Evolutionary conservation across 2,113 vertebrate species (phyloP), one percentile per base, ranked within the genome.

Genomic region (Ceuthmochares aereus): DNA sequence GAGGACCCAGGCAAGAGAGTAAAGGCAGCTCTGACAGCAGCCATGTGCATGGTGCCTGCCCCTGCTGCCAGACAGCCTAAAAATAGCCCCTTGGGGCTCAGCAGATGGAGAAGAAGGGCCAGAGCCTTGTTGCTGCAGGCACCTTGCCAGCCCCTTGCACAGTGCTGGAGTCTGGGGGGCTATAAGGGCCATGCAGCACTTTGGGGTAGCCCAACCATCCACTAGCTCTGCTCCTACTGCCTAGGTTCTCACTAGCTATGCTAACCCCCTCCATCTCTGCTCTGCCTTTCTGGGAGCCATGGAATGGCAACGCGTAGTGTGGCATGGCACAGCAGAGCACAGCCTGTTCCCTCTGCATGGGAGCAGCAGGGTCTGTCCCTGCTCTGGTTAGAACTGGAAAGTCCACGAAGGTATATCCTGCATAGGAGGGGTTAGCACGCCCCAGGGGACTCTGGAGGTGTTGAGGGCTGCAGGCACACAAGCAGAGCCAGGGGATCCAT

Each of bases 21-120:
- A 85, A 37, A 81, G 23, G n/a, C 70, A 90, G 72, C n/a, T 43
- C 27, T 72, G 51, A 36, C 68, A 58, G 52, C 55, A 77, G 19
- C 15, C 3, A 1, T 56, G 20, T 0, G 1, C 49, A 32, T 0
- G 0, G 14, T 83, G 27, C 29, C 55, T 1, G 0, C 20, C 27
- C 29, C 47, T 9, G 4, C 62, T 79, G 32, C 52, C 13, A 32
- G 52, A 34, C 51, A 81, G 42, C 68, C 80, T 95, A 45, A 84
- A 92, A 96, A 84, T 80, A 43, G 2, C 8, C 30, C 14, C 68
- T 64, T 3, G 0, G 60, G n/a, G 30, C 42, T 7, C 8, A 67
- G 87, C 64, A 86, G 87, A 77, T n/a, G 63, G 63, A 86, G 58
- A 43, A 87, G 84, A 86, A 86, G 30, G 36, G 21, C 25, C 27